Conservation (phyloP, 1,140 invertebrate genomes). For the Pseudomyrmex cubaensis region DNA sequence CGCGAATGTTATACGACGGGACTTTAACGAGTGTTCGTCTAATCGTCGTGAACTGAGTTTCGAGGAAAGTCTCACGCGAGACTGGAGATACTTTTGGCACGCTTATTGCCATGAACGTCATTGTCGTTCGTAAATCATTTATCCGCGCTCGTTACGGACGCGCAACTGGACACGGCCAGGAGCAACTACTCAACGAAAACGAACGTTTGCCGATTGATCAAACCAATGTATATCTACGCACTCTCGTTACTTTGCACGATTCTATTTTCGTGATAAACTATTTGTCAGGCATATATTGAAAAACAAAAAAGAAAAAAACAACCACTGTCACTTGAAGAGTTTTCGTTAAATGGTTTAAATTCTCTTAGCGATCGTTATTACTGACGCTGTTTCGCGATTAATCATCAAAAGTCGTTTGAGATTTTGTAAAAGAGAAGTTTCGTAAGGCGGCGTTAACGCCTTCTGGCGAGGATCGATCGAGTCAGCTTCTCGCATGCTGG, state of each 20-base stretch:
- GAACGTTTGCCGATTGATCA: neutral
- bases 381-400: neutral
- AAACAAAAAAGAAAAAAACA: too few relatives aligned
- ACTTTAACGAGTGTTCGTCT: constrained; percentile 68
- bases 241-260: too few relatives aligned
- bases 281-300: too few relatives aligned
- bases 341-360: neutral
- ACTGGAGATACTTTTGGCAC: constrained; percentile 60
- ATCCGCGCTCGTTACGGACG: constrained; percentile 28
- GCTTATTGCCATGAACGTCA: constrained; percentile 47
- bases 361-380: neutral
- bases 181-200: neutral
- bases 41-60: constrained; percentile 63
- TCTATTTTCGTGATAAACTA: too few relatives aligned
- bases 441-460: constrained; percentile 57
- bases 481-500: constrained; percentile 74
- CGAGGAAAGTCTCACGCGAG: constrained; percentile 61
- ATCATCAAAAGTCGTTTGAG: neutral
- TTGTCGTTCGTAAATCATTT: constrained; percentile 70
- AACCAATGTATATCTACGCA: neutral
- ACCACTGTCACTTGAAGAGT: too few relatives aligned
- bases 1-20: constrained; percentile 52
- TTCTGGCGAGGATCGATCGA: constrained; percentile 64
- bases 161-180: neutral
- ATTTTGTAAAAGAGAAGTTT: constrained; percentile 22